phyloP scores from a whole-genome alignment of 1,140 invertebrate species.

The Pectinophora gossypiella region DNA sequence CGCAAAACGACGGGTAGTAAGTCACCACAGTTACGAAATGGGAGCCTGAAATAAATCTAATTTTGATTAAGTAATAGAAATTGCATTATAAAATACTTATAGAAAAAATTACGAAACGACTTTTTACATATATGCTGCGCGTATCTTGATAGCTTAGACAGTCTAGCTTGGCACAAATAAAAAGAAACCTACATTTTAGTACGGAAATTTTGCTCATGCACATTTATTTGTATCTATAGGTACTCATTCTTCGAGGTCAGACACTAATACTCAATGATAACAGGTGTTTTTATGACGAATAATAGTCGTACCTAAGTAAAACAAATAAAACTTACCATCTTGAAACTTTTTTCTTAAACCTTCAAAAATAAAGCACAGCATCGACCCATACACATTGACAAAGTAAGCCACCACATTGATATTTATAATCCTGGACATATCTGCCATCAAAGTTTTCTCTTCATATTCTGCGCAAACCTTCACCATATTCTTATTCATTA shows the following conservation, averaged over 20 bases:
- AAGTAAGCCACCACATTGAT: conserved; percentile 50
- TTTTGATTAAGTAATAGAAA: too few relatives aligned
- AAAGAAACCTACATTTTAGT: too few relatives aligned
- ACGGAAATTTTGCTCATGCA: neutral
- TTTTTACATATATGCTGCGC: conserved; percentile 6
- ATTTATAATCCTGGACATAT: conserved; percentile 53
- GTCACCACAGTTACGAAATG: conserved; percentile 55
- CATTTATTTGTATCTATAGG: neutral
- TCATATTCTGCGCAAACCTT: conserved; percentile 42
- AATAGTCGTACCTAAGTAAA: neutral
- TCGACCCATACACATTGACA: conserved; percentile 39
- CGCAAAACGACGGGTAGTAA: conserved; percentile 44
- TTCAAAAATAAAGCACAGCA: conserved; percentile 43
- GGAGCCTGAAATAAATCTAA: conserved; percentile 36
- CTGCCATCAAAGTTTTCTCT: conserved; percentile 29
- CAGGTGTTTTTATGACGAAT: neutral
- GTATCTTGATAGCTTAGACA: too few relatives aligned
- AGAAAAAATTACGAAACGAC: conserved; percentile 2
- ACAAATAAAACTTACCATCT: conserved; percentile 25
- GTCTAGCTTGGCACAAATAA: too few relatives aligned
- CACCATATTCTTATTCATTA: conserved; percentile 41
- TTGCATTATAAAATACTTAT: neutral
- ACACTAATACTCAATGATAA: too few relatives aligned
- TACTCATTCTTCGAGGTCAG: neutral
- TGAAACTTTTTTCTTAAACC: conserved; percentile 44